Base-by-base conservation (phyloP, 2,113 vertebrate species). In the Tinamus guttatus region DNA sequence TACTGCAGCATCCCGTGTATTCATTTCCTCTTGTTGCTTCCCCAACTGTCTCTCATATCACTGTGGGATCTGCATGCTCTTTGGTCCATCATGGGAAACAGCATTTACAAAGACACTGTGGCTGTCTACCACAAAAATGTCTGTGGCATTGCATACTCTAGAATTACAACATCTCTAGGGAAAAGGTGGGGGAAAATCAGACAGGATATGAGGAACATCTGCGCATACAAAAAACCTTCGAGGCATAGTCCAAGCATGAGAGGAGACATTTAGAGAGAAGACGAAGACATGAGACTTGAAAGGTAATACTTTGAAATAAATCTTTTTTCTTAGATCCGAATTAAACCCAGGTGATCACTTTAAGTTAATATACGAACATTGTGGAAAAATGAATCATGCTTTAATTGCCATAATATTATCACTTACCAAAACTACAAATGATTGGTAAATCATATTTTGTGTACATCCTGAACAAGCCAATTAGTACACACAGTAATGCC, bases 321-420 rank as follows among this genome's bases (percentile, higher is more conserved):
- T 80, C 81, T 51, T 89, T 94, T 96, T 94, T 95, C 73, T 82
- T 80, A 97, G 67, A 91, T 94, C 92, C 81, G 88, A 96, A 97
- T 96, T 97, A 97, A 98, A 32, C 85, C 90, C 92, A 96, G 95
- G 93, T 87, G 96, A 97, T 96, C 96, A 83, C 90, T 98, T 96
- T 71, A 89, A 80, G 79, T 94, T 96, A 96, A 94, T 89, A 92
- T 7, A 84, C 77, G 89, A 95, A 87, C 93, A 94, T 43, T 16
- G 13, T 36, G 43, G 84, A 89, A 97, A 97, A 97, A 97, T 92
- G 67, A 95, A 96, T 98, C 95, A 96, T 77, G 75, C 89, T 97
- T 95, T 97, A 96, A 97, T 95, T 96, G 87, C 87, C 84, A 92
- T 81, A 96, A 97, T 90, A 91, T 92, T 95, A 95, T 95, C 87